Base-by-base conservation (phyloP, 2,113 vertebrate species). In the Ardeotis arabs region DNA sequence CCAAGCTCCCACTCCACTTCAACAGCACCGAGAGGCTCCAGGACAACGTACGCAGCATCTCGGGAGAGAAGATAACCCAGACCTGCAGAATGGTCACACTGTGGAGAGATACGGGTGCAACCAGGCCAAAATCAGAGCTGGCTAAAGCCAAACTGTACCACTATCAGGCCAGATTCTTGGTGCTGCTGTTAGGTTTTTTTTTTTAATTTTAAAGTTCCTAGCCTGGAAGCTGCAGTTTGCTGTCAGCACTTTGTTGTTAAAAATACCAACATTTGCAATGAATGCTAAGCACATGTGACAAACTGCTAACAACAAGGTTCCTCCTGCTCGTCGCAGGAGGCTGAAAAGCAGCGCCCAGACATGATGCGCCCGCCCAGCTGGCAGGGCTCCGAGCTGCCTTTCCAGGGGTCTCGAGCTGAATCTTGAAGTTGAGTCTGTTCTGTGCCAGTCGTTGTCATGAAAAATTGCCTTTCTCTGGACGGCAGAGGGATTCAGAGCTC, bases 331-430 rank as follows among this genome's bases (percentile, higher is more conserved):
- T 12, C 56, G 58, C 39, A 52, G 21, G 27, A 28, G 63, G n/a
- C 31, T 60, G 7, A 12, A 41, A 27, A 45, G 16, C 66, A 73
- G 31, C 7, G 1, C 16, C 27, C 28, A 12, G 27, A 11, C 7
- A 6, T 1, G 0, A 12, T 0, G 0, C 6, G 14, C 7, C 72
- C 2, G 1, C 6, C 17, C 13, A 3, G 44, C 67, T 39, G 35
- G 9, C 31, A 9, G 35, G 35, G 66, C 33, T 62, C 66, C 0
- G 7, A 47, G 39, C 22, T 6, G 44, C 27, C 16, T 5, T n/a
- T 20, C 86, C 19, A 19, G 37, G 33, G 55, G 4, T 14, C 28
- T 10, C 6, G 53, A 52, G 14, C 59, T 0, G 0, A 37, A 4
- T 2, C 14, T 8, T 14, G 0, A 8, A 4, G 44, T n/a, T 53